Base-by-base conservation (phyloP, 2,797 vertebrate species). In the Anabas testudineus region DNA sequence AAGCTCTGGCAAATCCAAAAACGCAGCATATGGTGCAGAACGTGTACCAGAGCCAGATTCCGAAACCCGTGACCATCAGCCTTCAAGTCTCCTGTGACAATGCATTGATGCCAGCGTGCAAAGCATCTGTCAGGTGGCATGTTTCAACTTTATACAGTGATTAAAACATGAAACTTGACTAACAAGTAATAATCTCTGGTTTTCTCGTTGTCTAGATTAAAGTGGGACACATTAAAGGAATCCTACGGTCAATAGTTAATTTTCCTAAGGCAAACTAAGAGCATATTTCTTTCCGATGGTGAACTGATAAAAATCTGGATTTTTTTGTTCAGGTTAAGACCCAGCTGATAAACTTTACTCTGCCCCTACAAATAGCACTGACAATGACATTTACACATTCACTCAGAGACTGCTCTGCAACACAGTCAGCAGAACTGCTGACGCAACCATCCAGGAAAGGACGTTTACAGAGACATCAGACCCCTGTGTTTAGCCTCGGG, bases 1-100 rank as follows among this genome's bases (percentile, higher is more conserved):
- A 76, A 69, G 55, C 45, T 64, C 67, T 74, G 80, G 79, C 75
- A 79, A 72, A 71, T 58, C 66, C 60, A 26, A 71, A 75, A 68
- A 60, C 61, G 54, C 62, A 72, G 65, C 66, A 48, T 56, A 68
- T 8, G 9, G 39, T 64, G 55, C 54, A 57, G 76, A 81, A 70
- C 47, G n/a, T 34, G 58, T 52, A 58, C 48, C 61, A 47, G 53
- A 78, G 70, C 62, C 49, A 76, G 70, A 81, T 52, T 76, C 54
- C 55, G 32, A 77, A 74, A 75, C 56, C 86, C 34, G 45, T 70
- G 54, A 82, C 60, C 71, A 66, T 58, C 36, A 71, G 30, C 22
- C 39, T 76, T 61, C 41, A 15, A 58, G 47, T 55, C 49, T 81
- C 32, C 36, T 46, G 68, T 36, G 46, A 65, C 59, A 64, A 49